Conservation (phyloP, 2,888 invertebrate genomes). For the Catocala sponsa region DNA sequence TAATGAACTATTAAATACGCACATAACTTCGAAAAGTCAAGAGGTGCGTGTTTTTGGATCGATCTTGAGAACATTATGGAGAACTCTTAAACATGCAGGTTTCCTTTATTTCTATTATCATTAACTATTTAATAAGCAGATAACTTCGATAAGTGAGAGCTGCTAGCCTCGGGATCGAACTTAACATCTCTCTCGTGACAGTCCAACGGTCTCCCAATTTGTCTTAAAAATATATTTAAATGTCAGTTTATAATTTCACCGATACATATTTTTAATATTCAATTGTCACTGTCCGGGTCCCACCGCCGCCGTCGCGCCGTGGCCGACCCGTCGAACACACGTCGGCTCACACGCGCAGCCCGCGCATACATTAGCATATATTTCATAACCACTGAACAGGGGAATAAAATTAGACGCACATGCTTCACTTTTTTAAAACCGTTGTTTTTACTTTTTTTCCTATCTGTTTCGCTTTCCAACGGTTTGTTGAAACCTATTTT, state of each 20-base stretch:
- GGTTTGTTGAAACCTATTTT: conserved; percentile 47
- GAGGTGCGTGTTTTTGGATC: no score
- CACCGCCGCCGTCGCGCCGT: conserved; percentile 21
- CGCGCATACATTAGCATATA: conserved; percentile 85
- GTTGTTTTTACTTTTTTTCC: conserved; percentile 75
- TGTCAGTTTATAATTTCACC: conserved; percentile 7
- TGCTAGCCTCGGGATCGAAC: no score
- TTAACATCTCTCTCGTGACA: no score
- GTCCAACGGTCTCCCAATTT: no score
- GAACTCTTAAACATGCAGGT: no score
- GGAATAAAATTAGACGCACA: conserved; percentile 87
- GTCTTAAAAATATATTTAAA: no score
- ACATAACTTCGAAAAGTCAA: no score
- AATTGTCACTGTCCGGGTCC: conserved; percentile 42
- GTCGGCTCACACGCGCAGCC: conserved; percentile 61
- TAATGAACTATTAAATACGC: no score
- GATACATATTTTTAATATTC: conserved; percentile 33
- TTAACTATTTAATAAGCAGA: no score
- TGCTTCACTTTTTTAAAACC: conserved; percentile 76
- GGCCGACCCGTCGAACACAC: conserved; percentile 35
- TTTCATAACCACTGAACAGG: conserved; percentile 87
- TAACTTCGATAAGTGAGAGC: no score
- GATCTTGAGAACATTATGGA: no score
- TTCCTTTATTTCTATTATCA: no score
- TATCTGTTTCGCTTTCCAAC: conserved; percentile 69